Conservation (phyloP, 2,113 vertebrate genomes). For the Macrotus californicus region DNA sequence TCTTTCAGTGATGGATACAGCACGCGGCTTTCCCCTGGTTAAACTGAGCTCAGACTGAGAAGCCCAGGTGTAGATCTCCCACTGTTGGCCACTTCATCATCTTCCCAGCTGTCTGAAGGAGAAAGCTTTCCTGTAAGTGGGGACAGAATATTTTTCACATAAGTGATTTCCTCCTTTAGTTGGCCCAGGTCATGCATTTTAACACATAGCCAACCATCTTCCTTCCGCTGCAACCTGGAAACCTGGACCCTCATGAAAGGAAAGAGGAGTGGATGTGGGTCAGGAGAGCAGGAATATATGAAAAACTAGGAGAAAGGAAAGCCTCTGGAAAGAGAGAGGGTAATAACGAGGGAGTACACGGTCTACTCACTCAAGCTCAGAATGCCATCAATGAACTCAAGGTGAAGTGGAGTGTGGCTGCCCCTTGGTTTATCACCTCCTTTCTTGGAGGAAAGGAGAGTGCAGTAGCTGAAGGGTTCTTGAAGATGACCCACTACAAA, state of each 20-base stretch:
- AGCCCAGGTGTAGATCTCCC: not conserved
- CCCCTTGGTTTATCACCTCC: not conserved
- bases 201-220: not conserved
- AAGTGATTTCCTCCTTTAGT: not conserved
- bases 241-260: not conserved
- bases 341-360: rapidly evolving
- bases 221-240: not conserved
- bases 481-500: not conserved
- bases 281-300: not conserved
- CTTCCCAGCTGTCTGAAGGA: not conserved
- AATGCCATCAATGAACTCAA: rapidly evolving
- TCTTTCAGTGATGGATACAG: not conserved
- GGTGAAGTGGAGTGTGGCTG: rapidly evolving
- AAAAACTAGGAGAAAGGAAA: not conserved
- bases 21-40: no score
- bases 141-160: not conserved
- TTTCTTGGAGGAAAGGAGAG: not conserved
- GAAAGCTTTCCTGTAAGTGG: not conserved
- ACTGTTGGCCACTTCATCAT: not conserved
- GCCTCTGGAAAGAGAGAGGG: not conserved
- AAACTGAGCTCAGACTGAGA: not conserved
- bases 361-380: not conserved
- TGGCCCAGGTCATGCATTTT: not conserved
- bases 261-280: not conserved
- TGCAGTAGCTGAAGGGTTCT: not conserved